phyloP scores from a whole-genome alignment of 1,140 invertebrate genomes.

The Lepidotrigona ventralis region DNA sequence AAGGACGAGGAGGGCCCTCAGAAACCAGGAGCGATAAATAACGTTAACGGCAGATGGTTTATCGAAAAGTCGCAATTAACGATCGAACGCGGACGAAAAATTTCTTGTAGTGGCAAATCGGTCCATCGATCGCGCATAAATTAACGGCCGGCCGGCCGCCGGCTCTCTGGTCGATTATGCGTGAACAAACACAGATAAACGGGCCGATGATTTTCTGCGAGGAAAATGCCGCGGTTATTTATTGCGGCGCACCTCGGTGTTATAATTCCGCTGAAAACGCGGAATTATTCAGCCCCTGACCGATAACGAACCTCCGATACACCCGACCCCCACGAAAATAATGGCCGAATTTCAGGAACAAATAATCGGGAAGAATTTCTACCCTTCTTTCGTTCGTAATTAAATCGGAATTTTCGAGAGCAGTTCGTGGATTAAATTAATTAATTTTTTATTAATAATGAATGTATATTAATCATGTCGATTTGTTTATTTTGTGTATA shows the following conservation, averaged over 20 bases:
- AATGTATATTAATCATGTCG: not conserved
- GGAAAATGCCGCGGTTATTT: conserved; percentile 16
- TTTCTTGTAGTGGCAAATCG: conserved; percentile 15
- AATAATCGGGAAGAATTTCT: not conserved
- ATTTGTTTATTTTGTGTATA: not conserved
- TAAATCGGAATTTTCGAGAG: too few species aligned
- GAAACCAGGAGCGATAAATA: not conserved
- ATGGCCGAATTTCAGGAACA: not conserved
- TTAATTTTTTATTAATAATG: too few species aligned
- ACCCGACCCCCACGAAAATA: not conserved
- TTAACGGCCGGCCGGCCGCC: conserved; percentile 9
- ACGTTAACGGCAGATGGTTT: not conserved
- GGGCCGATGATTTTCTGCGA: conserved; percentile 38
- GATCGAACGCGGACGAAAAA: conserved; percentile 1
- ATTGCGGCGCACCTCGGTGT: not conserved
- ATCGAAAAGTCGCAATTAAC: not conserved
- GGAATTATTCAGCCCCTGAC: not conserved
- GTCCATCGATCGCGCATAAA: conserved; percentile 47
- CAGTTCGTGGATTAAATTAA: too few species aligned
- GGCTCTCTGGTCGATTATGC: conserved; percentile 20
- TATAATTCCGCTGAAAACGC: conserved; percentile 32
- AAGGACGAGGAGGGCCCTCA: not conserved
- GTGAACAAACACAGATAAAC: conserved; percentile 52
- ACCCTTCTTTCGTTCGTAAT: not conserved
- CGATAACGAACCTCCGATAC: not conserved